phyloP scores from a whole-genome alignment of 2,888 invertebrate genomes.

The Phrixothrix hirtus region DNA sequence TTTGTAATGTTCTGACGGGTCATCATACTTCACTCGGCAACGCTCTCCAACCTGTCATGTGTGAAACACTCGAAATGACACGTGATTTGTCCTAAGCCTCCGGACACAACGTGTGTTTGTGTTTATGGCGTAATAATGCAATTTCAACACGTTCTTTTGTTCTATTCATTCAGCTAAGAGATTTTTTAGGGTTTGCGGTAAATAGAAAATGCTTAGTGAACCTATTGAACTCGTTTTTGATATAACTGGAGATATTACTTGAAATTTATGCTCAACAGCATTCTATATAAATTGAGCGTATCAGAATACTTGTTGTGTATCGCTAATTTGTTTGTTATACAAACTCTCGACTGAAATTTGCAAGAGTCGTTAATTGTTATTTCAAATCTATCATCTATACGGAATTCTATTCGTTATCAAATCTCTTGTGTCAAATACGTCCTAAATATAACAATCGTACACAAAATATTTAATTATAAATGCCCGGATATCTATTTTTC shows the following conservation, averaged over 20 bases:
- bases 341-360: slow-evolving; percentile 6
- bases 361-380: slow-evolving; percentile 9
- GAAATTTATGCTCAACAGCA: slow-evolving; percentile 10
- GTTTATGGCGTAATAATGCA: slow-evolving; percentile 34
- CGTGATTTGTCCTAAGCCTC: slow-evolving; percentile 35
- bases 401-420: slow-evolving; percentile 6
- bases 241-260: slow-evolving; percentile 7
- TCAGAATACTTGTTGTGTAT: slow-evolving; percentile 7
- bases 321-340: slow-evolving; percentile 18
- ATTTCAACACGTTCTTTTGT: slow-evolving; percentile 33
- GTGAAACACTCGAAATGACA: slow-evolving; percentile 36
- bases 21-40: slow-evolving; percentile 28
- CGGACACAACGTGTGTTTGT: slow-evolving; percentile 29
- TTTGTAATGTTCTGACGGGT: slow-evolving; percentile 29
- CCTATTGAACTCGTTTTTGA: slow-evolving; percentile 8
- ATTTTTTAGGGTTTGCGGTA: slow-evolving; percentile 22
- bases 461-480: no score
- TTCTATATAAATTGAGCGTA: slow-evolving; percentile 16
- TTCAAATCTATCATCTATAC: slow-evolving; percentile 14
- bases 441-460: no score
- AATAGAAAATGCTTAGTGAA: slow-evolving; percentile 6
- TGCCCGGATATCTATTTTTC: no score
- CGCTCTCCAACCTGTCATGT: slow-evolving; percentile 27
- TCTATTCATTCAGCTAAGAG: slow-evolving; percentile 32
- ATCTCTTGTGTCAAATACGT: slow-evolving; percentile 13